Evolutionary conservation across 2,113 vertebrate species (phyloP), one percentile per base, ranked within the genome.

Genomic region (Hippocampus mohnikei): DNA sequence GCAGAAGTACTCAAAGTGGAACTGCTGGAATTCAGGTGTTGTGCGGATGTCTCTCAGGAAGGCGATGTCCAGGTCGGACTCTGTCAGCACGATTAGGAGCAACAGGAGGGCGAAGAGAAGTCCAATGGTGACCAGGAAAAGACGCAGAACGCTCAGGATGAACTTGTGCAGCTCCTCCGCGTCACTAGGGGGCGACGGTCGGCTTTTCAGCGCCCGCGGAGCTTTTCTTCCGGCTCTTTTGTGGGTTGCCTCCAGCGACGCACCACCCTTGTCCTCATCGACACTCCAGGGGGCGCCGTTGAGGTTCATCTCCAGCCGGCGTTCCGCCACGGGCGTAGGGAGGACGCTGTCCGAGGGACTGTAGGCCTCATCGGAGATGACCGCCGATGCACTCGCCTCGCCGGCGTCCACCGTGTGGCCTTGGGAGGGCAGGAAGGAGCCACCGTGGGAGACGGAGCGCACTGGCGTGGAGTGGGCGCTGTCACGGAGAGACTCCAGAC

Each of bases 1-100:
- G 92, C 96, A 98, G 93, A 98, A 98, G 91, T 98, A 98, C 89
- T 96, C 95, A 88, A 97, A 95, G 92, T 98, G 96, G 90, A 98
- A 96, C 80, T 97, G 96, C 93, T 98, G 95, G 89, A 98, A 98
- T 88, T 98, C 96, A 0, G 96, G 95, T 61, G 96, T 97, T 90
- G 96, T 94, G 76, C 96, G 95, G 88, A 98, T 98, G 94, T 98
- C 96, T 12, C 94, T 95, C 88, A 98, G 93, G 94, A 98, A 96
- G 86, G 95, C 94, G 85, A 96, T 91, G 91, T 98, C 96, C 92
- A 98, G 93, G 90, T 97, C 94, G 61, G 96, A 98, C 91, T 98
- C 96, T 18, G 95, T 96, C 85, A 98, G 92, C 91, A 96, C 84
- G 90, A 98, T 95, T 71, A 98, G 95, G 87, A 98, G 94, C 72